phyloP scores from a whole-genome alignment of 2,888 invertebrate genomes.

The Rhingia campestris region DNA sequence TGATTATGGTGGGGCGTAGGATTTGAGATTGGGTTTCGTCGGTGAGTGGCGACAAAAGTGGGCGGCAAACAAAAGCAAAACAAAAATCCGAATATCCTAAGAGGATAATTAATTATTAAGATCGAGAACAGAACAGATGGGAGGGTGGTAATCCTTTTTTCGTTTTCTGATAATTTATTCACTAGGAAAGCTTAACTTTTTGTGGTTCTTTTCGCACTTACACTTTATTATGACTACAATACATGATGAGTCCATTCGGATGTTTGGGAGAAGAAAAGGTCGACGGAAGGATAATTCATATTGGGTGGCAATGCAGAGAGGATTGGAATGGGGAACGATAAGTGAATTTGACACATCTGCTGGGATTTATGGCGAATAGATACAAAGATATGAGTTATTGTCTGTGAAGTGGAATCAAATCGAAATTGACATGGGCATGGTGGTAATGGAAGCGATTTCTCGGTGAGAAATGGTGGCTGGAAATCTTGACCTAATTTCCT shows the following conservation, averaged over 20 bases:
- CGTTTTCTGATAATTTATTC: slow-evolving; percentile 68
- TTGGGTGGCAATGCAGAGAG: neutral
- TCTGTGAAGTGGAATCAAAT: neutral
- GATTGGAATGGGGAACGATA: neutral
- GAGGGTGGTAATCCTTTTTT: slow-evolving; percentile 57
- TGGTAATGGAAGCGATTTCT: too few species aligned
- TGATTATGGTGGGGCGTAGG: slow-evolving; percentile 21
- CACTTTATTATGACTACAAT: slow-evolving; percentile 49
- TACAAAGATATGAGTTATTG: neutral
- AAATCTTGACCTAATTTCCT: too few species aligned
- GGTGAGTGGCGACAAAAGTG: slow-evolving; percentile 17
- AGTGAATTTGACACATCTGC: neutral
- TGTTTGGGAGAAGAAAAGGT: slow-evolving; percentile 16
- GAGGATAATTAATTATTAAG: slow-evolving; percentile 74
- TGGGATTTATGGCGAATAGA: neutral
- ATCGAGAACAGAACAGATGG: slow-evolving; percentile 67
- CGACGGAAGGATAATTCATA: slow-evolving; percentile 39
- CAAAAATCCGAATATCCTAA: slow-evolving; percentile 46
- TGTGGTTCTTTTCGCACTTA: slow-evolving; percentile 50
- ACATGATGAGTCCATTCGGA: slow-evolving; percentile 40
- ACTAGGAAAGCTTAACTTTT: slow-evolving; percentile 33
- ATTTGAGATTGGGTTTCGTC: neutral
- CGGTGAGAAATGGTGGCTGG: too few species aligned
- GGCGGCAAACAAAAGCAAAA: neutral
- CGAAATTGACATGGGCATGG: too few species aligned